Conservation (phyloP, 30 jellyfish, hydroid and myxozoan genomes). For the Turritopsis dohrnii region DNA sequence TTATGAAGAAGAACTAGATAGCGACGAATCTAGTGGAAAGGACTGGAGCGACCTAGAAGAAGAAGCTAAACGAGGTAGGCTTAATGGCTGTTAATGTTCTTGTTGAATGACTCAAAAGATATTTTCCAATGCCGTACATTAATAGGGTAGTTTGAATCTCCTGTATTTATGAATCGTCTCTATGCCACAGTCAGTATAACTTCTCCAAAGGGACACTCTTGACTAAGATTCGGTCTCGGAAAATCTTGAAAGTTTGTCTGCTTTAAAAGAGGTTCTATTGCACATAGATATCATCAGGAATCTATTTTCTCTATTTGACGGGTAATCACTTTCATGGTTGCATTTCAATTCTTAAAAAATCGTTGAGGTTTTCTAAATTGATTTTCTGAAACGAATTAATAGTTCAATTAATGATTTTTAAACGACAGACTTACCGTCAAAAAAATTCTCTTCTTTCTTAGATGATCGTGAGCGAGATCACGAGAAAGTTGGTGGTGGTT, state of each 20-base stretch:
- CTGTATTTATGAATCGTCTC: not conserved
- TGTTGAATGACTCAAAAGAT: not conserved
- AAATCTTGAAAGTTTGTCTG: no score
- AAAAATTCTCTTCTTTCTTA: no score
- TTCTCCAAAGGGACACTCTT: no score
- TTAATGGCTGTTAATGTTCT: not conserved
- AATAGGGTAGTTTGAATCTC: not conserved
- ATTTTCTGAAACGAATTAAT: not conserved
- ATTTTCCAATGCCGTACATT: not conserved
- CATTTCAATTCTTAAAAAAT: not conserved
- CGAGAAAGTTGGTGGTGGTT: not conserved
- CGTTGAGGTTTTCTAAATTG: not conserved
- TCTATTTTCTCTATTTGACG: no score
- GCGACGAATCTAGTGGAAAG: slow-evolving; percentile 91
- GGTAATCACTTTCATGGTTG: no score
- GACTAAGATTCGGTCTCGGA: no score
- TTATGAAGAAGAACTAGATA: slow-evolving; percentile 83
- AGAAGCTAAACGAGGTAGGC: slow-evolving; percentile 92
- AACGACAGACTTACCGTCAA: no score
- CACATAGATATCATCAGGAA: no score
- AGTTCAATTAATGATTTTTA: no score
- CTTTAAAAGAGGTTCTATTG: no score
- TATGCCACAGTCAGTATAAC: not conserved
- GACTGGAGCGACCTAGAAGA: slow-evolving; percentile 99
- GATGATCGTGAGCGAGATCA: slow-evolving; percentile 22